Conservation (phyloP, 2,888 invertebrate species). For the Drosophila nr. perissopoda region DNA sequence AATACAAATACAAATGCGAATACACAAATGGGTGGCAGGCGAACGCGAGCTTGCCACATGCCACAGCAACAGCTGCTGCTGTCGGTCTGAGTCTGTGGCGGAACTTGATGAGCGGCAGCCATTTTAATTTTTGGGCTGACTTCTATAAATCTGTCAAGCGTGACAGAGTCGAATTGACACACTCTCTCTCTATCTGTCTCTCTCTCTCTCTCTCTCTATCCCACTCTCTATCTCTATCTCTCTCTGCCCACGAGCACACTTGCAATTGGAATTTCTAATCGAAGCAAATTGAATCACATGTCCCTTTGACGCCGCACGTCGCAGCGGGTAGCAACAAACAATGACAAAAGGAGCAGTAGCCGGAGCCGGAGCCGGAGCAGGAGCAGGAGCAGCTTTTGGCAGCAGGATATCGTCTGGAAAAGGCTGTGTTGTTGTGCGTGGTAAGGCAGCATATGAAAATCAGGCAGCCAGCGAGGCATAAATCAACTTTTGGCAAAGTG, state of each 20-base stretch:
- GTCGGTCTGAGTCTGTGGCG: constrained; percentile 33
- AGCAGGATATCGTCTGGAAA: constrained; percentile 52
- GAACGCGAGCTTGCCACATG: constrained; percentile 35
- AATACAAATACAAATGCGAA: constrained; percentile 34
- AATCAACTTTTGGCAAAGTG: constrained; percentile 64
- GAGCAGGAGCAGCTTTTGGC: neutral
- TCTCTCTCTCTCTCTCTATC: neutral
- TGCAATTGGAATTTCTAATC: constrained; percentile 76
- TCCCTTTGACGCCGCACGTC: constrained; percentile 62
- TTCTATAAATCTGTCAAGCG: constrained; percentile 74
- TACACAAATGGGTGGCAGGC: constrained; percentile 10
- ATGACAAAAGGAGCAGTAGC: constrained; percentile 36
- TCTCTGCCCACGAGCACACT: constrained; percentile 7
- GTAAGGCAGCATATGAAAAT: constrained; percentile 50
- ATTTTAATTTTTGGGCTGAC: constrained; percentile 70
- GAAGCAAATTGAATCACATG: constrained; percentile 79
- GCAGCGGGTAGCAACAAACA: constrained; percentile 47
- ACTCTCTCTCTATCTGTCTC: neutral
- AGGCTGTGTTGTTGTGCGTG: constrained; percentile 43
- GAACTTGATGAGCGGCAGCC: constrained; percentile 68
- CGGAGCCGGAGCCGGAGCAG: neutral
- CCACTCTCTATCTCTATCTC: neutral
- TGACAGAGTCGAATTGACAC: constrained; percentile 45
- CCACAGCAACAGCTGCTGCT: constrained; percentile 31
- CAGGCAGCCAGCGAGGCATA: constrained; percentile 49